Conservation (phyloP, 2,113 vertebrate species). For the Halcyon malimbica region DNA sequence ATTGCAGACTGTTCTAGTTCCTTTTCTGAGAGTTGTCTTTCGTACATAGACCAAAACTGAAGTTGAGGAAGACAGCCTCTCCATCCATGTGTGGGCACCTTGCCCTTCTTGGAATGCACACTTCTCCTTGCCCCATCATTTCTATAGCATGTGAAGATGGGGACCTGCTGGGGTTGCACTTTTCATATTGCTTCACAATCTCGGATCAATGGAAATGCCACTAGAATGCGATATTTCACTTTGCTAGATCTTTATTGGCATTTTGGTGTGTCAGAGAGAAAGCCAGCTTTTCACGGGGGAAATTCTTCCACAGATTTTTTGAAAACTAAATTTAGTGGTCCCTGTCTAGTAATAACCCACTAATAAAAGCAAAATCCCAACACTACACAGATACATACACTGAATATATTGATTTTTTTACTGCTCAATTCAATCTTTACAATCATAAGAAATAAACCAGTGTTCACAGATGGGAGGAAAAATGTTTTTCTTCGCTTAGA, state of each 20-base stretch:
- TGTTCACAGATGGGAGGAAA: neutral
- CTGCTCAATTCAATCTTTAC: neutral
- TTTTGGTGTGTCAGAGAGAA: neutral
- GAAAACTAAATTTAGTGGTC: neutral
- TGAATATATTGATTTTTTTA: neutral
- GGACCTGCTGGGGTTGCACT: neutral
- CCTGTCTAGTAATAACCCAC: neutral
- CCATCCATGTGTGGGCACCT: neutral
- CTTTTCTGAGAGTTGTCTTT: slow-evolving; percentile 44
- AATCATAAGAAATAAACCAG: neutral
- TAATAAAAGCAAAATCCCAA: neutral
- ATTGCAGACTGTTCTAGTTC: slow-evolving; percentile 10
- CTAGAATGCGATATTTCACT: neutral
- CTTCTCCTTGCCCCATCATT: neutral
- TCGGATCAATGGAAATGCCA: neutral
- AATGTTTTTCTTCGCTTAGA: neutral
- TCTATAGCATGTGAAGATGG: neutral
- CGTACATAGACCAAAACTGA: slow-evolving; percentile 70
- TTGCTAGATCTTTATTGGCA: neutral
- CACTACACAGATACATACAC: neutral
- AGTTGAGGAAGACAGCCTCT: slow-evolving; percentile 37
- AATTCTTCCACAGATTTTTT: neutral
- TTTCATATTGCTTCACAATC: neutral
- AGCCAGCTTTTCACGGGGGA: neutral
- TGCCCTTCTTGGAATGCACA: neutral